Evolutionary conservation across 2,888 invertebrate species (phyloP).

Genomic region (Tillus elongatus): DNA sequence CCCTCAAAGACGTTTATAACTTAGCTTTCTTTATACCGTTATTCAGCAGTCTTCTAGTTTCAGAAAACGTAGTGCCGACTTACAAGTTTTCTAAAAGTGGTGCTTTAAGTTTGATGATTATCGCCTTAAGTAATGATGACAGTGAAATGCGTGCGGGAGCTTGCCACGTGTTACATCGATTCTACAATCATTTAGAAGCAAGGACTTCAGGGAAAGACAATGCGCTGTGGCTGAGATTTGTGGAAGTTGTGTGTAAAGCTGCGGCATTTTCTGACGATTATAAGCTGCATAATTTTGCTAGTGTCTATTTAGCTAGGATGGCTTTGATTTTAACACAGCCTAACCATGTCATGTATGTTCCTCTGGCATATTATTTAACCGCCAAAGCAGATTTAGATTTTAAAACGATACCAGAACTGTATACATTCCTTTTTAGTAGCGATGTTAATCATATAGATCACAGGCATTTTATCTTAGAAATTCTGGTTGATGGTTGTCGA

Average conservation of each 20-base stretch:
- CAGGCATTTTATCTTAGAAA: slow-evolving; percentile 67
- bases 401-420: slow-evolving; percentile 76
- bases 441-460: slow-evolving; percentile 60
- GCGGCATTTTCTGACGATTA: slow-evolving; percentile 26
- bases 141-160: slow-evolving; percentile 60
- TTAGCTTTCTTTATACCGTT: slow-evolving; percentile 73
- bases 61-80: slow-evolving; percentile 64
- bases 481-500: slow-evolving; percentile 68
- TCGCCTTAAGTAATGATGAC: slow-evolving; percentile 61
- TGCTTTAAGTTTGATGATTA: slow-evolving; percentile 59
- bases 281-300: slow-evolving; percentile 40
- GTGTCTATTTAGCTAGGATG: slow-evolving; percentile 62
- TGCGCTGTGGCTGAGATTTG: slow-evolving; percentile 56
- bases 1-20: too few species aligned
- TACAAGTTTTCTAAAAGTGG: slow-evolving; percentile 59
- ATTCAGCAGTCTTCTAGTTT: slow-evolving; percentile 62
- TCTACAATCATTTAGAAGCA: slow-evolving; percentile 65
- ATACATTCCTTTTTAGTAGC: slow-evolving; percentile 72
- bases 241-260: slow-evolving; percentile 53
- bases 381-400: slow-evolving; percentile 65
- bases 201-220: slow-evolving; percentile 55
- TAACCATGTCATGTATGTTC: slow-evolving; percentile 63
- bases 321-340: slow-evolving; percentile 66
- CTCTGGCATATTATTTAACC: slow-evolving; percentile 45
- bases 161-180: slow-evolving; percentile 63